These are phyloP conservation scores for Python bivittatus DNA, from an alignment of 2,113 vertebrate genomes.

Conservation along the genomic window DNA sequence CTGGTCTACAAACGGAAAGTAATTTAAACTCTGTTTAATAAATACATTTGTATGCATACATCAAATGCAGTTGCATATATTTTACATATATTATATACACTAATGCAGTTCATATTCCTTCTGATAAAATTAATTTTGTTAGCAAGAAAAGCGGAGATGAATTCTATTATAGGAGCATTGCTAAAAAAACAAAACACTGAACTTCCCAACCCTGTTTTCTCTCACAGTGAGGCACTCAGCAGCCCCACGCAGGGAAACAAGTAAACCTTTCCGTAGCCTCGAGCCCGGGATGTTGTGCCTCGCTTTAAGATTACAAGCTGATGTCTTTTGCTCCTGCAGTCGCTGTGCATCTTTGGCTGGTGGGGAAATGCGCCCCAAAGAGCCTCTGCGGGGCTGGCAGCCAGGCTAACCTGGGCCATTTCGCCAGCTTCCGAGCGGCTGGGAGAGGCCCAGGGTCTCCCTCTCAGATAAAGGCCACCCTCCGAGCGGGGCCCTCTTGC, in stretches of 20 bases:
- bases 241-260: not conserved
- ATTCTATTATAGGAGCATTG: constrained; percentile 20
- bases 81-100: constrained; percentile 74
- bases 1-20: constrained; percentile 60
- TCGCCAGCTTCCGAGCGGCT: too few species aligned
- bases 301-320: too few species aligned
- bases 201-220: constrained; percentile 15
- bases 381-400: not conserved
- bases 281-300: not conserved
- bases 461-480: too few species aligned
- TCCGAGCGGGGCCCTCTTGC: not conserved
- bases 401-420: too few species aligned
- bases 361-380: not conserved
- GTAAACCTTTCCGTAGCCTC: not conserved
- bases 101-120: constrained; percentile 68
- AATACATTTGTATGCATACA: constrained; percentile 75
- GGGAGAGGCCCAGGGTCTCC: not conserved
- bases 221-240: not conserved
- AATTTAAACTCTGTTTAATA: constrained; percentile 71
- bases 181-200: constrained; percentile 36
- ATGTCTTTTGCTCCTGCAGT: too few species aligned
- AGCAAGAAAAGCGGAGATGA: constrained; percentile 48
- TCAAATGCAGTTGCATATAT: constrained; percentile 69
- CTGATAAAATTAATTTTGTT: constrained; percentile 66
- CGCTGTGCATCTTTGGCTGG: too few species aligned